Conservation (phyloP, 2,888 invertebrate genomes). For the Platynereis dumerilii region DNA sequence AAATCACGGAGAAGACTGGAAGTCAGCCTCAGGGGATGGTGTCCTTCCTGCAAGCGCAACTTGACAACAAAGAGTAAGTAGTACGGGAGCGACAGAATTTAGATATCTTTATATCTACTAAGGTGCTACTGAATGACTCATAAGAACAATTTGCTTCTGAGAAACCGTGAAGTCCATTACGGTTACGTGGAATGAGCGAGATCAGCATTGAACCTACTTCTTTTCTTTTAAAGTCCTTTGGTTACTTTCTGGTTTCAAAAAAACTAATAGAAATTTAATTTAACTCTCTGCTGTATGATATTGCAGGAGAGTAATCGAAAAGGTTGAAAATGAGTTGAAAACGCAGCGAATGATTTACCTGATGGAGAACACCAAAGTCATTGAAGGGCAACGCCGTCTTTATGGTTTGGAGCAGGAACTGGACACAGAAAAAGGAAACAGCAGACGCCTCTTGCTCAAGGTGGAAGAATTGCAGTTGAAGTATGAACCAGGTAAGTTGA, state of each 20-base stretch:
- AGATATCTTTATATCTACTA: no score
- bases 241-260: no score
- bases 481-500: conserved; percentile 30
- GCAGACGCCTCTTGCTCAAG: conserved; percentile 12
- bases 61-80: not conserved
- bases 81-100: no score
- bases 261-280: no score
- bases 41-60: not conserved
- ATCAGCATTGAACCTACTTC: no score
- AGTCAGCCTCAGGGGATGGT: not conserved
- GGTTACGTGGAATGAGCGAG: no score
- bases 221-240: no score
- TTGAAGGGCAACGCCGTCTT: conserved; percentile 9
- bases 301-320: conserved; percentile 2
- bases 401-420: conserved; percentile 14
- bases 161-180: no score
- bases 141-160: no score
- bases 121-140: no score
- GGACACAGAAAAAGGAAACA: conserved; percentile 15
- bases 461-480: conserved; percentile 23
- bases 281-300: no score
- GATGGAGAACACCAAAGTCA: conserved; percentile 13
- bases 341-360: conserved; percentile 3
- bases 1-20: not conserved
- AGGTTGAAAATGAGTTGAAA: conserved; percentile 3